Conservation (phyloP, 2,797 vertebrate genomes). For the Parambassis ranga region DNA sequence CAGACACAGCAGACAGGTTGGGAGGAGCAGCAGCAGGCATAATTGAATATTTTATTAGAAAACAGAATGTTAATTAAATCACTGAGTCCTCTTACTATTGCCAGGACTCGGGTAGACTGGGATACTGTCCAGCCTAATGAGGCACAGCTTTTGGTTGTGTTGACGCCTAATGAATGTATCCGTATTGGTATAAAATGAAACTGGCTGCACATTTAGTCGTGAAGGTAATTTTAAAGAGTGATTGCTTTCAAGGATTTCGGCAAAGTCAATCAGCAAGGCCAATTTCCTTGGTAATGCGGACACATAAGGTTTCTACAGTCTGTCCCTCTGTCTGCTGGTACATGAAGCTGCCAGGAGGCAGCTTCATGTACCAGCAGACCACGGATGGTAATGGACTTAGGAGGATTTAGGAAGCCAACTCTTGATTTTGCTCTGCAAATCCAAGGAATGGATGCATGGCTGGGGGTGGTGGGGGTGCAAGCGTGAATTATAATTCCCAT, state of each 20-base stretch:
- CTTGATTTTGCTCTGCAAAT: conserved; percentile 44
- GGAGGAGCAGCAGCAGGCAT: not conserved
- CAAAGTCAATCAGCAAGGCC: not conserved
- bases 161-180: conserved; percentile 12
- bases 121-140: conserved; percentile 9
- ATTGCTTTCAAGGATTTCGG: conserved; percentile 26
- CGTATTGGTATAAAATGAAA: conserved; percentile 40
- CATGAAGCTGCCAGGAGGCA: conserved; percentile 21
- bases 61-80: conserved; percentile 17
- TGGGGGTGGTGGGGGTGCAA: conserved; percentile 6
- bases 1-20: not conserved
- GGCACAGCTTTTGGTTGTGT: not conserved
- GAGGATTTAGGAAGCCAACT: conserved; percentile 32
- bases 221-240: conserved; percentile 11
- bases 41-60: conserved; percentile 1
- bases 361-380: conserved; percentile 20
- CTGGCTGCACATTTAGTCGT: conserved; percentile 17
- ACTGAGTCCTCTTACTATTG: not conserved
- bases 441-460: conserved; percentile 1
- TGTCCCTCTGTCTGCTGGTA: too few relatives aligned
- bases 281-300: not conserved
- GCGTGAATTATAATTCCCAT: conserved; percentile 44
- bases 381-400: conserved; percentile 29
- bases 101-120: not conserved
- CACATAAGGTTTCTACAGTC: not conserved